A percentile compares a stretch with the other conserved stretches of the same genome.
These are phyloP conservation scores for Lamellibrachia satsuma DNA, from an alignment of 2,888 invertebrate species.

Conservation along the genomic window DNA sequence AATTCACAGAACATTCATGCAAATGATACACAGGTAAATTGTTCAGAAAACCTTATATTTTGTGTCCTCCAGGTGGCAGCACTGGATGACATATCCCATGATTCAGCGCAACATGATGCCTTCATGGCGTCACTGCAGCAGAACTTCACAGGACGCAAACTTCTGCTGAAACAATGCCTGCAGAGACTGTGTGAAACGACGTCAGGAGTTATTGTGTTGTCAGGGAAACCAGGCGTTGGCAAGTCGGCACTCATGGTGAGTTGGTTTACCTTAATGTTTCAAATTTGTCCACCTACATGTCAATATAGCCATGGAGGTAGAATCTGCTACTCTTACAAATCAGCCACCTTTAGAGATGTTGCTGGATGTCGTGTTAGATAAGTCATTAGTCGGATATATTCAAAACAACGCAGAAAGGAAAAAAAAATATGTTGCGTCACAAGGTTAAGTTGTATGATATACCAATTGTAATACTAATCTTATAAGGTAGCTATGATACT, in stretches of 20 bases:
- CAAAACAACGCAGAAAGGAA: no score
- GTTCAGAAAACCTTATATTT: background rate
- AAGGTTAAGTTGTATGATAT: background rate
- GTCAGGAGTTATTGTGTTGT: conserved; percentile 53
- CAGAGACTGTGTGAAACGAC: conserved; percentile 46
- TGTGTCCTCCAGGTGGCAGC: conserved; percentile 47
- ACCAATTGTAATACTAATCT: background rate
- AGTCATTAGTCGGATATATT: no score
- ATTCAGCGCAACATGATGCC: conserved; percentile 53
- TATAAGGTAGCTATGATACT: background rate
- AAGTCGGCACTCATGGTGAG: conserved; percentile 64
- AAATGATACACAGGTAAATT: no score
- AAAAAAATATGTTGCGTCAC: background rate
- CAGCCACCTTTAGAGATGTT: no score
- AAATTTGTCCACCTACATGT: no score
- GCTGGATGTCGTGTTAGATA: no score
- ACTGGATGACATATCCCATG: conserved; percentile 54
- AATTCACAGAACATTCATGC: no score
- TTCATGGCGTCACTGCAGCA: conserved; percentile 47
- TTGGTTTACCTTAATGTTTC: conserved; percentile 6
- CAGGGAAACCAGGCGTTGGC: conserved; percentile 64
- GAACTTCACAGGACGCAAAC: conserved; percentile 55
- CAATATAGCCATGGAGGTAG: no score
- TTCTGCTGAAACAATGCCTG: conserved; percentile 51
- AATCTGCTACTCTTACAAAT: no score